These are phyloP conservation scores for Alitta virens DNA, from an alignment of 2,888 invertebrate genomes.

Conservation along the genomic window DNA sequence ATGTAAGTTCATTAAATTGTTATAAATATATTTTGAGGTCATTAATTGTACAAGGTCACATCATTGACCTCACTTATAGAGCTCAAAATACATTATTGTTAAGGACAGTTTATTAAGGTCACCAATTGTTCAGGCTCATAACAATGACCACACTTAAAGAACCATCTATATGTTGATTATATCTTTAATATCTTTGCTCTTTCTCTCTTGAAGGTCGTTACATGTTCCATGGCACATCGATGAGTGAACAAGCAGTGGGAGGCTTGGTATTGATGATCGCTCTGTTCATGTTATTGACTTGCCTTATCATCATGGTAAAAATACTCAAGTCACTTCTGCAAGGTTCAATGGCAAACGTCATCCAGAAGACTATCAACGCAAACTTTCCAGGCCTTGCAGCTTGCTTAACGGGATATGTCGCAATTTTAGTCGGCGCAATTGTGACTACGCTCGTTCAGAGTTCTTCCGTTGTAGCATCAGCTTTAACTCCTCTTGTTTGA, in stretches of 20 bases:
- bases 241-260: conserved; percentile 27
- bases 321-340: conserved; percentile 38
- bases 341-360: conserved; percentile 41
- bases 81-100: no score
- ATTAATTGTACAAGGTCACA: no score
- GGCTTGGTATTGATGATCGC: conserved; percentile 37
- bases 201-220: conserved; percentile 1
- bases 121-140: no score
- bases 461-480: conserved; percentile 47
- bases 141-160: no score
- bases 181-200: no score
- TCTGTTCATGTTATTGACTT: conserved; percentile 37
- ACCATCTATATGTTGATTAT: no score
- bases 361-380: conserved; percentile 42
- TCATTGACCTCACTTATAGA: no score
- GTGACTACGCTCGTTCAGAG: conserved; percentile 48
- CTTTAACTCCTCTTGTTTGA: conserved; percentile 47
- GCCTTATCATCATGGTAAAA: conserved; percentile 46
- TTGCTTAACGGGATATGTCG: conserved; percentile 27
- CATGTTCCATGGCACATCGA: conserved; percentile 7
- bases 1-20: no score
- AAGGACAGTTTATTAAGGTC: no score
- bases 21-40: no score
- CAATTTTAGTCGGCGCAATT: conserved; percentile 29
- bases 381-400: conserved; percentile 38